Evolutionary conservation across 2,113 vertebrate species (phyloP).

Genomic region (Cochlearius cochlearius): DNA sequence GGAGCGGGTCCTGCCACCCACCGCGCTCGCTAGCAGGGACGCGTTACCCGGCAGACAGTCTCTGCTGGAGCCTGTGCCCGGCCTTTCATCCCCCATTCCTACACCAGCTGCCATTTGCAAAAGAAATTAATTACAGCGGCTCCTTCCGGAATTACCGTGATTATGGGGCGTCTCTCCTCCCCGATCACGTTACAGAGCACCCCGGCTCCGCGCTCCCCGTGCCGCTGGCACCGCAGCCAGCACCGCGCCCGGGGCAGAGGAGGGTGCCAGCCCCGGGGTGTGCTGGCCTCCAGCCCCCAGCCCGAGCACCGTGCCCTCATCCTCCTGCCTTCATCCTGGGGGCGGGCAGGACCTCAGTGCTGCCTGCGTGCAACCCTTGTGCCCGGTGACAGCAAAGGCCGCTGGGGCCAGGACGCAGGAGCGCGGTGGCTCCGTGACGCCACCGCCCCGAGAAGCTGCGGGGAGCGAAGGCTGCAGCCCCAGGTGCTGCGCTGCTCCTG

Average conservation of each 20-base stretch:
- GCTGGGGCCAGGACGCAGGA: background rate
- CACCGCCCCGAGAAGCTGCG: background rate
- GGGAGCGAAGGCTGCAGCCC: background rate
- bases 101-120: background rate
- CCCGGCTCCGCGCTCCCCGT: background rate
- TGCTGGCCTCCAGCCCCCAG: background rate
- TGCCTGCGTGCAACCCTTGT: too few species aligned
- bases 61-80: background rate
- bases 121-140: background rate
- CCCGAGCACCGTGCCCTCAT: background rate
- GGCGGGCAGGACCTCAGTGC: background rate
- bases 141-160: background rate
- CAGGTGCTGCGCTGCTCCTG: background rate
- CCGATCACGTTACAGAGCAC: fast-evolving
- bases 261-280: background rate
- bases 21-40: fast-evolving
- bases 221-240: fast-evolving
- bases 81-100: background rate
- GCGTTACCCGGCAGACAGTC: background rate
- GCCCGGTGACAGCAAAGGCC: background rate
- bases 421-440: background rate
- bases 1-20: background rate
- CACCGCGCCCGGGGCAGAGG: background rate
- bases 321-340: background rate
- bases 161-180: background rate